Evolutionary conservation across 1,140 invertebrate genomes (phyloP), one percentile per base, ranked within the genome.

Genomic region (Yoshiicerus persimilis): DNA sequence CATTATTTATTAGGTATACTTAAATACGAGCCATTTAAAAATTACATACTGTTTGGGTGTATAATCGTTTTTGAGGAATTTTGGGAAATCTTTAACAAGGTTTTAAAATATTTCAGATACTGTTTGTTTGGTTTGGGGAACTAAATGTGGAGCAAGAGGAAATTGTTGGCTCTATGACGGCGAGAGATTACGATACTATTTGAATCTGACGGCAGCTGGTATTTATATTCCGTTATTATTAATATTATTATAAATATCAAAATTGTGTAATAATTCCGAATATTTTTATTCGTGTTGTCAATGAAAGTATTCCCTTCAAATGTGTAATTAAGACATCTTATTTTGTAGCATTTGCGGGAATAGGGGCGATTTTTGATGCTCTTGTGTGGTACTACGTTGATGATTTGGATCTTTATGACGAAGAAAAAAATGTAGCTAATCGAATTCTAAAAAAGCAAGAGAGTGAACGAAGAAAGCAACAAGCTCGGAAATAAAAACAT

Each of bases 121-220:
- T 62, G 94, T 95, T 20, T 96, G 95, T 90, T 90, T 96, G 2
- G 94, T 96, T 20, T 96, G 95, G 95, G 95, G 95, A 20, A 95
- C 95, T 91, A 96, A 95, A 11, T 96, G 95, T 91, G 93, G 94
- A 6, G 94, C 94, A 83, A 95, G 93, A 62, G 95, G 95, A 85
- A 96, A 96, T 91, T 96, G 95, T 91, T 96, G 95, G 95, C 92
- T 96, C 1, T 96, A 95, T 90, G 94, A 96, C 91, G 94, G 95
- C 9, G 93, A 94, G 89, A 93, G 93, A 27, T 92, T 96, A 90
- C 93, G 95, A 91, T 95, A 95, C 89, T 93, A 94, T 23, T 91
- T 96, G 32, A 95, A 95, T 91, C 94, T 95, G 77, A 95, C 94
- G 16, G 94, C 95, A 34, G 95, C 93, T 85, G 89, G 94, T 95